A percentile compares a stretch with the other conserved stretches of the same genome.
phyloP scores from a whole-genome alignment of 1,140 invertebrate genomes.

The Theocolax elegans region DNA sequence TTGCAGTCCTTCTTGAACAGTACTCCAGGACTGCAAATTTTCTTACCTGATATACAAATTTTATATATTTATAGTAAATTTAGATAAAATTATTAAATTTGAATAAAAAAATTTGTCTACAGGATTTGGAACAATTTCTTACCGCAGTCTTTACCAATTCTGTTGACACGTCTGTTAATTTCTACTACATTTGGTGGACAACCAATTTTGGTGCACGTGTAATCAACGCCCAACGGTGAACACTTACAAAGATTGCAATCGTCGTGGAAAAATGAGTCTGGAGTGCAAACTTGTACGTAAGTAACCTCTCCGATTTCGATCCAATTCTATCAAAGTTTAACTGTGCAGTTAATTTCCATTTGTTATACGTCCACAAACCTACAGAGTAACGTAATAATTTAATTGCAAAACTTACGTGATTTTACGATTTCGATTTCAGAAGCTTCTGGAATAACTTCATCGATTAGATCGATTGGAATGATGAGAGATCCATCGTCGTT shows the following conservation, averaged over 20 bases:
- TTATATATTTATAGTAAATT: too few relatives aligned
- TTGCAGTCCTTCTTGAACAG: slow-evolving; percentile 40
- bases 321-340: too few relatives aligned
- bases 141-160: too few relatives aligned
- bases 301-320: not conserved
- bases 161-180: too few relatives aligned
- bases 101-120: too few relatives aligned
- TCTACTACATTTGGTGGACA: not conserved
- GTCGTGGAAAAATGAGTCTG: not conserved
- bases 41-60: not conserved
- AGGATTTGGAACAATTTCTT: too few relatives aligned
- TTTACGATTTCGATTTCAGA: not conserved
- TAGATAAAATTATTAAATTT: too few relatives aligned
- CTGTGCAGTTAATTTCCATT: not conserved
- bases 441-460: not conserved
- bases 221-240: not conserved
- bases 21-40: slow-evolving; percentile 6
- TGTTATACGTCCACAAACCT: not conserved
- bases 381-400: not conserved
- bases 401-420: not conserved
- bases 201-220: not conserved
- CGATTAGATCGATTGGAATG: not conserved
- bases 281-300: not conserved
- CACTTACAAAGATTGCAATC: not conserved
- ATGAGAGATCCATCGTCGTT: not conserved